These are phyloP conservation scores for Bombus pascuorum DNA, from an alignment of 1,140 invertebrate species.

Conservation along the genomic window DNA sequence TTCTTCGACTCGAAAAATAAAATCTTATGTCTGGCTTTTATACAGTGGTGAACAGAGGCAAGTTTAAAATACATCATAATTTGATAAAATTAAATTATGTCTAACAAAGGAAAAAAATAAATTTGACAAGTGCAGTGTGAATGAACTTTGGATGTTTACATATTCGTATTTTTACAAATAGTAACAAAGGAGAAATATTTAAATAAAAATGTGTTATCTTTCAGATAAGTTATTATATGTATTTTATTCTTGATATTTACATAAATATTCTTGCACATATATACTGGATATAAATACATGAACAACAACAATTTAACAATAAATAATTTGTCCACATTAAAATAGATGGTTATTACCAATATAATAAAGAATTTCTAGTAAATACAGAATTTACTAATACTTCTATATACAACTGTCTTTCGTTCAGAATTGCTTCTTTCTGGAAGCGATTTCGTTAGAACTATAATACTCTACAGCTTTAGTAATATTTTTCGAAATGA, in stretches of 20 bases:
- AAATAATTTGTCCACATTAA: background rate
- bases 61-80: background rate
- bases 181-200: no score
- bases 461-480: background rate
- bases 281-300: no score
- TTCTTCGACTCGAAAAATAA: background rate
- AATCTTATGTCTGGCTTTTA: background rate
- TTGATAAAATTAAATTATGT: background rate
- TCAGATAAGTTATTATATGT: background rate
- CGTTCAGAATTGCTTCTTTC: background rate
- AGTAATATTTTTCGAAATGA: background rate
- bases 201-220: no score
- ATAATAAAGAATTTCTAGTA: background rate
- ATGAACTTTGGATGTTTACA: no score
- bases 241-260: background rate
- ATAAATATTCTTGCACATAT: no score
- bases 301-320: no score
- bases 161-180: no score
- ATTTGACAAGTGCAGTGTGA: background rate
- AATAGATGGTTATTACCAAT: background rate
- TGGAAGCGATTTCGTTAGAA: background rate
- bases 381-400: background rate
- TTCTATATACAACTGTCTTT: background rate
- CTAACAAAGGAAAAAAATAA: background rate
- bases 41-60: background rate